Evolutionary conservation across 2,113 vertebrate species (phyloP).

Genomic region (Murina feae): DNA sequence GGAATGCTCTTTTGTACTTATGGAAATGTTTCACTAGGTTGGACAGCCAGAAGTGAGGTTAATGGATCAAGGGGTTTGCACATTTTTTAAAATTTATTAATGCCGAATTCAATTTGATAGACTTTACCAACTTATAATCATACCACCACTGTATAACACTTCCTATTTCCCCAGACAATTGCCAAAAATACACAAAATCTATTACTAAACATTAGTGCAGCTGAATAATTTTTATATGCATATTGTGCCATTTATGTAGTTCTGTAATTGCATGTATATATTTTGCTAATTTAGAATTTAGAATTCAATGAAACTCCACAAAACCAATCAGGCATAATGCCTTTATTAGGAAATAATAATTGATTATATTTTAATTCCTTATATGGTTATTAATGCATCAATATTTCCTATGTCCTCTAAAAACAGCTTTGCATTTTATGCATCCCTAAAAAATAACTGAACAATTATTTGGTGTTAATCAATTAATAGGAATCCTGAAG

Average conservation of each 20-base stretch:
- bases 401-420: background rate
- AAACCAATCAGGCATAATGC: background rate
- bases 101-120: background rate
- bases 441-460: background rate
- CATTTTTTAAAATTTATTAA: background rate
- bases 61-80: background rate
- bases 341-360: background rate
- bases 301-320: background rate
- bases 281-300: background rate
- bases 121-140: background rate
- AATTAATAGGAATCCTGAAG: background rate
- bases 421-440: background rate
- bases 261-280: background rate
- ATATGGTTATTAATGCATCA: background rate
- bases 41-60: background rate
- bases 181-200: background rate
- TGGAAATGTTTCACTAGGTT: background rate
- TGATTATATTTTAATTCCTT: background rate
- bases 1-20: background rate
- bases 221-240: background rate
- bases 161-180: background rate
- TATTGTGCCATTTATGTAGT: background rate
- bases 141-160: background rate
- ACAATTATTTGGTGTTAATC: background rate
- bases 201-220: background rate